These are phyloP conservation scores for Medauroidea extradentata DNA, from an alignment of 1,140 invertebrate species.

Conservation along the genomic window DNA sequence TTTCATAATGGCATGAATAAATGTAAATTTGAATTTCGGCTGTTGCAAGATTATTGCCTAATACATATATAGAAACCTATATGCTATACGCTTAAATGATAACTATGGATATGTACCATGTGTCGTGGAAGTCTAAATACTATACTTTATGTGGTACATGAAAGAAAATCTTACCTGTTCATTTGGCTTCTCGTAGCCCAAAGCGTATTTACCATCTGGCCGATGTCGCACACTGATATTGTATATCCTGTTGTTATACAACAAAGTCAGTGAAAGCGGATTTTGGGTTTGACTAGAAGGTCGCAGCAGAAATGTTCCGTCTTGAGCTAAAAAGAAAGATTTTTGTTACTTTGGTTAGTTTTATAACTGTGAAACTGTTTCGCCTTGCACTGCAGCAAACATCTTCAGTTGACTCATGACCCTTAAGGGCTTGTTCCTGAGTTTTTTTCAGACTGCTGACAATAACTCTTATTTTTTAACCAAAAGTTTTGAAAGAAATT, in stretches of 20 bases:
- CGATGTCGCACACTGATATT: slow-evolving; percentile 16
- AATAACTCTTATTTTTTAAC: too few species aligned
- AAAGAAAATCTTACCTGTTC: slow-evolving; percentile 14
- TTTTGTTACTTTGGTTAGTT: not conserved
- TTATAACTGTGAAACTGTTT: too few species aligned
- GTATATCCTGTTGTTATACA: slow-evolving; percentile 12
- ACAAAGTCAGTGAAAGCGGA: slow-evolving; percentile 12
- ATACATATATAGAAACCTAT: not conserved
- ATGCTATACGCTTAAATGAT: not conserved
- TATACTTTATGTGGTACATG: not conserved
- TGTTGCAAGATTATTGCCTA: not conserved
- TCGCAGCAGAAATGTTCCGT: slow-evolving; percentile 17
- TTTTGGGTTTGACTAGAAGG: slow-evolving; percentile 18
- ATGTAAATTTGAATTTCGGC: not conserved
- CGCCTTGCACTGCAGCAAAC: too few species aligned
- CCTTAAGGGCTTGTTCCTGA: too few species aligned
- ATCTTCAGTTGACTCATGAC: too few species aligned
- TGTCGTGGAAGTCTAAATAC: not conserved
- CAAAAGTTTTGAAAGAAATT: too few species aligned
- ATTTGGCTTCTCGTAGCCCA: slow-evolving; percentile 17
- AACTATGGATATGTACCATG: not conserved
- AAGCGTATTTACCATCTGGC: slow-evolving; percentile 11
- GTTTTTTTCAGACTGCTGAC: too few species aligned
- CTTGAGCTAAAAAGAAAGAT: slow-evolving; percentile 6
- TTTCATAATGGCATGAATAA: not conserved